Conservation (phyloP, 2,113 vertebrate species). For the Irena cyanogastra region DNA sequence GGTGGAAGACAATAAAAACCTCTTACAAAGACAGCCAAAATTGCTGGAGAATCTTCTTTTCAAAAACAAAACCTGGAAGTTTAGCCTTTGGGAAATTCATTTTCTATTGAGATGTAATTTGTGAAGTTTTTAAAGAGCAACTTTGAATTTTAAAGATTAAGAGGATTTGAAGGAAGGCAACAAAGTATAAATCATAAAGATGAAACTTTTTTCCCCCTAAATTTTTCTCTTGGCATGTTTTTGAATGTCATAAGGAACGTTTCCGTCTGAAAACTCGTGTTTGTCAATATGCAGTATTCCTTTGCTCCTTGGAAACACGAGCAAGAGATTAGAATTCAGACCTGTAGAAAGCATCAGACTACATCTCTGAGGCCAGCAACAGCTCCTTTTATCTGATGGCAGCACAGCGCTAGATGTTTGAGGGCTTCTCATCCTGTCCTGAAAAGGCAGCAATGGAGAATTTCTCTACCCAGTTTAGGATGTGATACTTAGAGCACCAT, state of each 20-base stretch:
- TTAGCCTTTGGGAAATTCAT: constrained; percentile 62
- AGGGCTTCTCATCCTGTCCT: not conserved
- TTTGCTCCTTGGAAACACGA: not conserved
- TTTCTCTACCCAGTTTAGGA: not conserved
- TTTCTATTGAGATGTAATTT: constrained; percentile 65
- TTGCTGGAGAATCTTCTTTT: constrained; percentile 63
- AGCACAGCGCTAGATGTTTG: too few species aligned
- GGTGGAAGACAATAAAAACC: constrained; percentile 63
- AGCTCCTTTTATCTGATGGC: not conserved
- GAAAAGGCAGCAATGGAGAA: not conserved
- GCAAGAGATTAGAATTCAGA: not conserved
- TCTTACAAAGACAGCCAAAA: constrained; percentile 61
- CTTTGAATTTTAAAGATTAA: constrained; percentile 60
- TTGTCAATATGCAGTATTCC: not conserved
- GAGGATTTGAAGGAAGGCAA: not conserved
- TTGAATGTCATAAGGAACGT: not conserved
- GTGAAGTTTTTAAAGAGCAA: constrained; percentile 51
- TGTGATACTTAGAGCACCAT: not conserved
- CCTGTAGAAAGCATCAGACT: not conserved
- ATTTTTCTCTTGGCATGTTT: not conserved
- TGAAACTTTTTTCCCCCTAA: not conserved
- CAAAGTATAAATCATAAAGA: not conserved
- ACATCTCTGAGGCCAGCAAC: not conserved
- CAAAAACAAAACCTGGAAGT: constrained; percentile 50
- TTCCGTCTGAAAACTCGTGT: not conserved